phyloP scores from a whole-genome alignment of 1,140 invertebrate species.

The Sitobion miscanthi region DNA sequence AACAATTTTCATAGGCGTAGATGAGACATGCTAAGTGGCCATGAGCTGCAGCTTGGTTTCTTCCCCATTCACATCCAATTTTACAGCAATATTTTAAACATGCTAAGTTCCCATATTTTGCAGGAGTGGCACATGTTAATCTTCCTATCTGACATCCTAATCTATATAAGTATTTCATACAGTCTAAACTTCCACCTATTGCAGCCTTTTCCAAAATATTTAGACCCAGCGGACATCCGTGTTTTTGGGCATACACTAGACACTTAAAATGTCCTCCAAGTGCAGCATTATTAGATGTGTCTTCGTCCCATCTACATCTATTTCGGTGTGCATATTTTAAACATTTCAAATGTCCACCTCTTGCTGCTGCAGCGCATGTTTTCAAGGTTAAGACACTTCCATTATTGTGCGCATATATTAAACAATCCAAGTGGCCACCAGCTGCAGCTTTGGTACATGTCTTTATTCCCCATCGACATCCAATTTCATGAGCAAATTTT shows the following conservation, averaged over 20 bases:
- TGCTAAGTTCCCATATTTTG: neutral
- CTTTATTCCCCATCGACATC: neutral
- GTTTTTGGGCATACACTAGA: neutral
- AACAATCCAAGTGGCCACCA: neutral
- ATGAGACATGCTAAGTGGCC: too few species aligned
- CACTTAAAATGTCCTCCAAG: neutral
- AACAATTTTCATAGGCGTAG: too few species aligned
- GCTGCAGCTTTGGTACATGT: neutral
- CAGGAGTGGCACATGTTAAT: neutral
- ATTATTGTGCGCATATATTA: neutral
- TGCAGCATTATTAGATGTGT: neutral
- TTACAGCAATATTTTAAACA: too few species aligned
- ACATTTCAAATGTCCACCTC: neutral
- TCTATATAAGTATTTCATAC: neutral
- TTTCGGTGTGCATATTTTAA: constrained; percentile 7
- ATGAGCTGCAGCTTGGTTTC: too few species aligned
- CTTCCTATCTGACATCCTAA: neutral
- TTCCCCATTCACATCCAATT: too few species aligned
- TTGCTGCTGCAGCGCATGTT: neutral
- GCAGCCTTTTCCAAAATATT: neutral
- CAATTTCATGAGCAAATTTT: neutral
- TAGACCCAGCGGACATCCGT: neutral
- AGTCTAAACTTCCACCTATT: neutral
- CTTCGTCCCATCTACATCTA: neutral
- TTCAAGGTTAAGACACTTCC: neutral